Percentiles rank a stretch among this genome's conserved stretches.
phyloP scores from a whole-genome alignment of 2,888 invertebrate genomes.

The Clostera curtula region DNA sequence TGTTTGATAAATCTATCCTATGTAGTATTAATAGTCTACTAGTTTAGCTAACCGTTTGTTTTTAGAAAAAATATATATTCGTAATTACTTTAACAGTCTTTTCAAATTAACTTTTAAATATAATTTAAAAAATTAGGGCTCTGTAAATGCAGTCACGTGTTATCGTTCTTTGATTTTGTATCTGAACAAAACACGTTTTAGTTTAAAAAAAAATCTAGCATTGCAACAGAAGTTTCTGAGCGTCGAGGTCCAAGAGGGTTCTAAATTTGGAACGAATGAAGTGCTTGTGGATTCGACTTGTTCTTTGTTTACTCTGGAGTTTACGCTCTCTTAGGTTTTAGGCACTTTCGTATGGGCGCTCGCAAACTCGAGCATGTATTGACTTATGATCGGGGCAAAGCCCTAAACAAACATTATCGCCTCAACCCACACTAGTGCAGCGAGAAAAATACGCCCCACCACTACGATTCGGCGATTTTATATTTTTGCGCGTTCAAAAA shows the following conservation, averaged over 20 bases:
- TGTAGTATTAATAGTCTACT: no score
- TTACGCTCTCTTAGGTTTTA: constrained; percentile 20
- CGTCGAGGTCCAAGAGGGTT: background rate
- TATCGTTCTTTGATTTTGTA: no score
- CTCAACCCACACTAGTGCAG: constrained; percentile 57
- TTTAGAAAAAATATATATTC: no score
- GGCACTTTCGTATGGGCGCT: constrained; percentile 20
- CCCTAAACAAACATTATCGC: constrained; percentile 68
- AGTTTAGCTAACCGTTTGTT: no score
- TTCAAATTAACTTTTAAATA: no score
- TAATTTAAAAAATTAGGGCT: no score
- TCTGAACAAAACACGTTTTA: background rate
- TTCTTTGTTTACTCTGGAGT: constrained; percentile 24
- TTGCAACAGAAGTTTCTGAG: background rate
- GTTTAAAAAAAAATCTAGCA: background rate
- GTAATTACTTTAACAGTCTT: no score
- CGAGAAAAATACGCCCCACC: constrained; percentile 44
- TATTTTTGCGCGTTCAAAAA: constrained; percentile 74
- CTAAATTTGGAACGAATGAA: no score
- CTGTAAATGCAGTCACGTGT: no score
- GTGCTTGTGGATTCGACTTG: constrained; percentile 9
- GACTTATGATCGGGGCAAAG: constrained; percentile 71
- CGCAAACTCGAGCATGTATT: constrained; percentile 43
- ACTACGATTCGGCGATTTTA: constrained; percentile 69
- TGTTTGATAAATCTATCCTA: no score